Conservation (phyloP, 2,888 invertebrate species). For the Agriopis leucophaearia region DNA sequence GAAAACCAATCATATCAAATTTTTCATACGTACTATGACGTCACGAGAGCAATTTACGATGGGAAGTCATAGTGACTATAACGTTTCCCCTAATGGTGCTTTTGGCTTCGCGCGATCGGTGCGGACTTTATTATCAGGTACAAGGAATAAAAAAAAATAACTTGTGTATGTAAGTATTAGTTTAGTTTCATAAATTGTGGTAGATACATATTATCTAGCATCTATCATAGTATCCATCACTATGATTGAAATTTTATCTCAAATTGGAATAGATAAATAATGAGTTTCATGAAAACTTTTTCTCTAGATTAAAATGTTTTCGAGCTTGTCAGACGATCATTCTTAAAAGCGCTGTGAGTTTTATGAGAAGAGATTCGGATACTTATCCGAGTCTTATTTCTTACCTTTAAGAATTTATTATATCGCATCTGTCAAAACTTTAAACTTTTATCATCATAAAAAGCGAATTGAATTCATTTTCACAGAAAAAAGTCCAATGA, state of each 20-base stretch:
- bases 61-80: no score
- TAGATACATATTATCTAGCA: no score
- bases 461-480: constrained; percentile 4
- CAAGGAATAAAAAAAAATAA: no score
- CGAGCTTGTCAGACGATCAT: constrained; percentile 11
- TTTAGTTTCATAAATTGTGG: no score
- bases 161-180: no score
- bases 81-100: no score
- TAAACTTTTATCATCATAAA: constrained; percentile 5
- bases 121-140: no score
- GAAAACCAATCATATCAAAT: no score
- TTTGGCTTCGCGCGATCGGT: no score
- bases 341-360: constrained; percentile 14
- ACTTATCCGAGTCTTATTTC: constrained; percentile 9
- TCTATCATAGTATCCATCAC: background rate
- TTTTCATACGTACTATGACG: no score
- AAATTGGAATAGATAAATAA: background rate
- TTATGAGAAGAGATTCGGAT: constrained; percentile 11
- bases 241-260: background rate
- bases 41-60: no score
- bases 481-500: background rate
- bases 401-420: constrained; percentile 27
- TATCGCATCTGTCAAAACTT: constrained; percentile 14
- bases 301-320: constrained; percentile 16
- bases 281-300: constrained; percentile 2